Base-by-base conservation (phyloP, 2,888 invertebrate genomes). In the Embidobia sp. region DNA sequence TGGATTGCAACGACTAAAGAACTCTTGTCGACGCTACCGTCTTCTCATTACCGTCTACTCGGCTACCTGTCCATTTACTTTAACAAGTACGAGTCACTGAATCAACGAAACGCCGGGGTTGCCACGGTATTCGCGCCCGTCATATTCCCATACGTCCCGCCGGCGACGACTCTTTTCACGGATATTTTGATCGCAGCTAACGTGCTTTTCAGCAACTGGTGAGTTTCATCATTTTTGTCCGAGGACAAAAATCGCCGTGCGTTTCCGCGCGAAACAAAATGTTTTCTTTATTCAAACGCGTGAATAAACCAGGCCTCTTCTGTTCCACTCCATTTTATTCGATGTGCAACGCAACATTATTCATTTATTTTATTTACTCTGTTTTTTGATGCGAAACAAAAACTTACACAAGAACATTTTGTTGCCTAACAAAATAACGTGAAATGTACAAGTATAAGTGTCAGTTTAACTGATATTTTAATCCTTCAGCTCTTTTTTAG, bases 61-160 rank as follows among this genome's bases (percentile, higher is more conserved):
- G 87, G 87, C 33, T 89, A 89, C 76, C 81, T 89, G 61, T 82
- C 85, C 16, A 83, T 84, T 66, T 89, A 88, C 75, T 84, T 89
- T 31, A 85, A 87, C 79, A 86, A 85, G 42, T 89, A 88, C 81
- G 89, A 89, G 70, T 81, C 84, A 8, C 82, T 80, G 73, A 89
- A 89, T 66, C 87, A 88, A 16, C 85, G 86, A 13, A 82, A 85
- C 75, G 85, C 86, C 42, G 89, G 89, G 2, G 85, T 89, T 33
- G 85, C 87, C 70, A 85, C 85, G 18, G 87, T 87, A 22, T 89
- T 89, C 76, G 89, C 89, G 3, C 89, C 89, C 7, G 85, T 89
- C 51, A 85, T 89, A 55, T 76, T 89, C 48, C 89, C 89, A n/a
- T 88, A 88, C 75, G 86, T 89, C 40, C 88, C 89, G 53, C 88